Base-by-base conservation (phyloP, 23 tunicate species). In the Ciona savignyi region DNA sequence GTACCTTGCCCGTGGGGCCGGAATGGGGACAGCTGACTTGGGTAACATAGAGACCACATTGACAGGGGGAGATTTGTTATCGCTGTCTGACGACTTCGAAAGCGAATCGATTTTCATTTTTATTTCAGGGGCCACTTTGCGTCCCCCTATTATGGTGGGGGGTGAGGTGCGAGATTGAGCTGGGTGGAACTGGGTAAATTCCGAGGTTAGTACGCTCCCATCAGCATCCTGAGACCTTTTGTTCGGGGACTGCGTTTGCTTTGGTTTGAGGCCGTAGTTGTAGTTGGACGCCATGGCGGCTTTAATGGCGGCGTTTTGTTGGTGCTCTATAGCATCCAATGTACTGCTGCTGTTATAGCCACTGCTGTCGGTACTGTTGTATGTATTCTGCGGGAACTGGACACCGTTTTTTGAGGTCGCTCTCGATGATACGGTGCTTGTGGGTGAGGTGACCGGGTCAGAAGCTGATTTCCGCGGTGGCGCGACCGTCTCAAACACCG, bases 261-360 rank as follows among this genome's bases (percentile, higher is more conserved):
- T 63, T 19, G 24, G 35, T 33, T 30, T 64, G 19, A 51, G 33
- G 27, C 29, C 65, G 3, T 25, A 35, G 24, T 26, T 74, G 78
- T 27, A n/a, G 30, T 30, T 29, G 28, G 71, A 26, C 1, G 70
- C 75, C 30, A 67, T 42, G 22, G 65, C 60, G 65, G 30, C 74
- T 51, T 74, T 82, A 23, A 32, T 27, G 4, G 67, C 67, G 25
- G 56, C 27, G 64, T 23, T 74, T 23, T 83, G 63, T 22, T 56
- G 81, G 67, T 83, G 89, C 22, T 89, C 96, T 3, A 78, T 65
- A 22, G 78, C 96, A 71, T 89, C 96, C 34, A 89, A 61, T 20
- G 96, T 89, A 61, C 89, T 83, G 42, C 96, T 83, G 66, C 90
- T 89, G 78, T 89, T 89, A 73, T 89, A 89, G 27, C 96, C 96